phyloP scores from a whole-genome alignment of 2,113 vertebrate species.

The Haliaeetus leucogaster region DNA sequence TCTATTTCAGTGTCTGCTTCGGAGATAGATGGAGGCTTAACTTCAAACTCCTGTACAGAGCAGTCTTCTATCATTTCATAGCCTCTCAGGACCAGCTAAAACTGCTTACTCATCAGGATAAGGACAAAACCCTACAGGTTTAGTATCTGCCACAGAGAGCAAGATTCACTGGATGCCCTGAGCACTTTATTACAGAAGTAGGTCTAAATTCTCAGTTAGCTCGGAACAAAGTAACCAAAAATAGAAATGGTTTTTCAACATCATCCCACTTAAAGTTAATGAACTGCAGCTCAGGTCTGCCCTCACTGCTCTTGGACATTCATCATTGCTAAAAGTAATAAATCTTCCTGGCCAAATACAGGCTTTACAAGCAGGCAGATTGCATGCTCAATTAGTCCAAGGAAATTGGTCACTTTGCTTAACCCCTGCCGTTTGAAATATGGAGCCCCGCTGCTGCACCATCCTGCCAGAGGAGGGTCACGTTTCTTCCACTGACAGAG shows the following conservation, averaged over 20 bases:
- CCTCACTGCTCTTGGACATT: slow-evolving; percentile 43
- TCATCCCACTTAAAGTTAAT: slow-evolving; percentile 53
- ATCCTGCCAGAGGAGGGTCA: not conserved
- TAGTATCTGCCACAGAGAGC: slow-evolving; percentile 34
- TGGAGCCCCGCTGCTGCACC: not conserved
- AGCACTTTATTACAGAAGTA: slow-evolving; percentile 50
- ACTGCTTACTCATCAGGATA: slow-evolving; percentile 48
- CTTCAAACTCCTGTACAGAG: not conserved
- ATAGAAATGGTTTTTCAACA: slow-evolving; percentile 52
- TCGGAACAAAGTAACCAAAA: slow-evolving; percentile 49
- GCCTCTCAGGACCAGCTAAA: not conserved
- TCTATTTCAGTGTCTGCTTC: not conserved
- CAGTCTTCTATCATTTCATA: not conserved
- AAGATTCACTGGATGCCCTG: slow-evolving; percentile 44
- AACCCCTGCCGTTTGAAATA: slow-evolving; percentile 56
- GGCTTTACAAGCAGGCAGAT: slow-evolving; percentile 57
- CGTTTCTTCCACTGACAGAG: not conserved
- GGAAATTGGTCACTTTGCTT: slow-evolving; percentile 61
- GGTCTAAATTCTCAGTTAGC: slow-evolving; percentile 51
- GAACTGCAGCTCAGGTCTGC: slow-evolving; percentile 54
- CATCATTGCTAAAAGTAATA: slow-evolving; percentile 55
- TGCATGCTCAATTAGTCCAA: slow-evolving; percentile 66
- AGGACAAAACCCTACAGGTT: slow-evolving; percentile 1
- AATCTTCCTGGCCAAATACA: slow-evolving; percentile 61
- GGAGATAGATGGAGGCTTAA: not conserved